These are phyloP conservation scores for Anas bernieri DNA, from an alignment of 2,797 vertebrate species.

Conservation along the genomic window DNA sequence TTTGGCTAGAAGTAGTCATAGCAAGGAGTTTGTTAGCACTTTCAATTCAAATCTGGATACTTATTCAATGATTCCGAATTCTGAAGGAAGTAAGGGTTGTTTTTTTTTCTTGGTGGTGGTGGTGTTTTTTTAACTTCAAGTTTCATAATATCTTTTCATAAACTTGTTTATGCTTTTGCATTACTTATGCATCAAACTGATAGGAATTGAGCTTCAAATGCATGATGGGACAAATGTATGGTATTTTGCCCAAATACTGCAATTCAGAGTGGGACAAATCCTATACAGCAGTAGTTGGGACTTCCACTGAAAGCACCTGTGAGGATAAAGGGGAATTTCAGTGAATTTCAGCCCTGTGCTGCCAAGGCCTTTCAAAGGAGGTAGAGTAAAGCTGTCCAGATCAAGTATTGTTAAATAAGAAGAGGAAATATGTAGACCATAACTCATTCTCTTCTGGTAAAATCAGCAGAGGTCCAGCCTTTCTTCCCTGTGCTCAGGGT, in stretches of 20 bases:
- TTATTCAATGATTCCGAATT: background rate
- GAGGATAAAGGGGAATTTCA: background rate
- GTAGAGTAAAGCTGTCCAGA: background rate
- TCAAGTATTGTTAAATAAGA: background rate
- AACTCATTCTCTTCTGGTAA: background rate
- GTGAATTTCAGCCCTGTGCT: constrained; percentile 6
- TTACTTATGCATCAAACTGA: background rate
- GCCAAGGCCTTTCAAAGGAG: background rate
- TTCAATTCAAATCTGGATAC: background rate
- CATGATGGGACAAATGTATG: background rate
- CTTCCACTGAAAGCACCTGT: background rate
- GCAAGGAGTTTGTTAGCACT: background rate
- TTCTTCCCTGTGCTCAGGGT: background rate
- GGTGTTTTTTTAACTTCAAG: background rate
- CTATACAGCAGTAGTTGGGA: background rate
- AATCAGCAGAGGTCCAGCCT: background rate
- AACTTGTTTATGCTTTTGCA: background rate
- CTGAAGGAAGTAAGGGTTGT: background rate
- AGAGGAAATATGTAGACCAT: background rate
- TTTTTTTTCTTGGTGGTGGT: background rate
- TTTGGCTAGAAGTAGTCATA: background rate
- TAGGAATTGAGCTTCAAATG: background rate
- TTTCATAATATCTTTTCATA: background rate
- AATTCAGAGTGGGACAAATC: background rate
- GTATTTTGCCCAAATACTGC: background rate